Evolutionary conservation across 2,888 invertebrate species (phyloP).

Genomic region (Callosobruchus maculatus): DNA sequence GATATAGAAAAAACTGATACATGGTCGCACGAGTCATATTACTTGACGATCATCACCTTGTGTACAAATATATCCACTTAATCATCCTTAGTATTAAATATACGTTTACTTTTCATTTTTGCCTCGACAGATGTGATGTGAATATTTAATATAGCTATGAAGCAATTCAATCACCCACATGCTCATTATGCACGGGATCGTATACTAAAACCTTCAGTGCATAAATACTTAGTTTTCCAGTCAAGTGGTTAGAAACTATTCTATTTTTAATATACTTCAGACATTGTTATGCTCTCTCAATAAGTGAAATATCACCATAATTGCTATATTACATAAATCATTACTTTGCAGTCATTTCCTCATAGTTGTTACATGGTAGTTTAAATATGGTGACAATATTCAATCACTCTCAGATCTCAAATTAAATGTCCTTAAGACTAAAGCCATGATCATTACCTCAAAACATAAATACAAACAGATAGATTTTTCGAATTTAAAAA

Average conservation of each 20-base stretch:
- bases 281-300: not conserved
- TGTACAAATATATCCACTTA: not conserved
- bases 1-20: no score
- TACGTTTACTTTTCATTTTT: not conserved
- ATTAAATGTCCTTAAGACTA: not conserved
- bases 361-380: not conserved
- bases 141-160: not conserved
- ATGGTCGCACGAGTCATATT: not conserved
- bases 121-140: not conserved
- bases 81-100: not conserved
- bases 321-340: not conserved
- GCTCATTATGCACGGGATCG: not conserved
- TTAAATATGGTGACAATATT: not conserved
- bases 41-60: not conserved
- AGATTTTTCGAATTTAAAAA: no score
- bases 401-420: not conserved
- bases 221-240: not conserved
- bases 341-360: not conserved
- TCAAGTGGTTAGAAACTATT: not conserved
- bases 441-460: not conserved
- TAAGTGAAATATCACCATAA: not conserved
- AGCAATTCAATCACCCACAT: not conserved
- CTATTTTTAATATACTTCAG: not conserved
- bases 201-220: not conserved
- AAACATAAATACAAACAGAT: no score